Conservation (phyloP, 2,113 vertebrate species). For the Sardina pilchardus region DNA sequence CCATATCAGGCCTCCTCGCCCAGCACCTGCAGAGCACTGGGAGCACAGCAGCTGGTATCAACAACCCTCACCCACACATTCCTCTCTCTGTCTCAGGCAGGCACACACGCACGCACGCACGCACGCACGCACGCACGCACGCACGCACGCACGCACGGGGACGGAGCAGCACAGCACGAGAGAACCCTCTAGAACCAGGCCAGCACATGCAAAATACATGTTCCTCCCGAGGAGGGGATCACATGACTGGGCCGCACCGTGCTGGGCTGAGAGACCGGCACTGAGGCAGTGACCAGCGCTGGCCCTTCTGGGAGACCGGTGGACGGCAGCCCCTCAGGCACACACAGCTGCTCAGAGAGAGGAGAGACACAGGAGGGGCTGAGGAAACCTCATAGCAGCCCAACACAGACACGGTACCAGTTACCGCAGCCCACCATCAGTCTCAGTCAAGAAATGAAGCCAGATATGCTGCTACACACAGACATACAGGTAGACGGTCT, state of each 20-base stretch:
- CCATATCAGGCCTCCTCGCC: slow-evolving; percentile 5
- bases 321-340: neutral
- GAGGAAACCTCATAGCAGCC: neutral
- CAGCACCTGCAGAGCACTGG: neutral
- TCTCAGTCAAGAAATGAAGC: neutral
- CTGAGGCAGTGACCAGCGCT: neutral
- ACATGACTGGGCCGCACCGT: neutral
- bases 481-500: neutral
- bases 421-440: neutral
- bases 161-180: neutral
- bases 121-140: neutral
- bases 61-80: neutral
- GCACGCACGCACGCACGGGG: neutral
- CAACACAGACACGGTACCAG: neutral
- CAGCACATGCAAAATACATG: neutral
- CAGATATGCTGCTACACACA: neutral
- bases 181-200: neutral
- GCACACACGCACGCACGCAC: too few species aligned
- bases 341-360: neutral
- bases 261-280: neutral
- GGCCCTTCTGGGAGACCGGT: neutral
- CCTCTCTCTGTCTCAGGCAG: neutral
- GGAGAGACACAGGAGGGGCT: neutral
- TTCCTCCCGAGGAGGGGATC: neutral
- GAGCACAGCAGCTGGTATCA: neutral